A percentile compares a stretch with the other conserved stretches of the same genome.
These are phyloP conservation scores for Wasmannia auropunctata DNA, from an alignment of 1,140 invertebrate genomes.

Conservation along the genomic window DNA sequence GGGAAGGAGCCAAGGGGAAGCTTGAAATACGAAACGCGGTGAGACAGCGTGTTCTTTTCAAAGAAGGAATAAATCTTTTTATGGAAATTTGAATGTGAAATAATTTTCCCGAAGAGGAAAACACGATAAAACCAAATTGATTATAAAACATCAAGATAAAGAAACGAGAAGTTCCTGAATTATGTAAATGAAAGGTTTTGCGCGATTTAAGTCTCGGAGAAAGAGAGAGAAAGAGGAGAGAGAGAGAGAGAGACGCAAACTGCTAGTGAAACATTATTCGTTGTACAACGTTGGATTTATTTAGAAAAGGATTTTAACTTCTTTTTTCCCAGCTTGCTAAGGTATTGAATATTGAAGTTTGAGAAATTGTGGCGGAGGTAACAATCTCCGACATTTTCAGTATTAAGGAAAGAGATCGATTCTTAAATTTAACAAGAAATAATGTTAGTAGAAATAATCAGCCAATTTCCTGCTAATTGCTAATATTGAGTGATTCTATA, in stretches of 20 bases:
- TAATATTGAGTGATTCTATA: neutral
- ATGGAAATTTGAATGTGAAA: conserved; percentile 11
- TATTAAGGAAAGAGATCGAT: neutral
- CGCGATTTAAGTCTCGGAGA: conserved; percentile 17
- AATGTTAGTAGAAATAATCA: neutral
- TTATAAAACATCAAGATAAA: conserved; percentile 28
- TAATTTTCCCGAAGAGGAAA: conserved; percentile 9
- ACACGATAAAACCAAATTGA: conserved; percentile 33
- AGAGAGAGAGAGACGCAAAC: neutral
- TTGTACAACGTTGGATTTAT: neutral
- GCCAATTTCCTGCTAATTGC: neutral
- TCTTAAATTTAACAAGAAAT: neutral
- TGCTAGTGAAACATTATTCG: conserved; percentile 1
- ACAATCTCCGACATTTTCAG: neutral
- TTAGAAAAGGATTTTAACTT: conserved; percentile 4
- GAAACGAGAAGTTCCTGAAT: conserved; percentile 21
- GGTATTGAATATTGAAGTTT: conserved; percentile 23
- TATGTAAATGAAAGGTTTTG: conserved; percentile 17
- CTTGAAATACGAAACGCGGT: neutral
- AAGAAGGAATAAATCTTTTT: conserved; percentile 4
- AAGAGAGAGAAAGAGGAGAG: too few species aligned
- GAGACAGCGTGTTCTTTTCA: neutral
- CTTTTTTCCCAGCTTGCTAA: neutral
- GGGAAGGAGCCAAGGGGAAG: neutral
- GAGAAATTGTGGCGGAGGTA: neutral